These are phyloP conservation scores for Dicyrtomina minuta DNA, from an alignment of 2,888 invertebrate species.

Conservation along the genomic window DNA sequence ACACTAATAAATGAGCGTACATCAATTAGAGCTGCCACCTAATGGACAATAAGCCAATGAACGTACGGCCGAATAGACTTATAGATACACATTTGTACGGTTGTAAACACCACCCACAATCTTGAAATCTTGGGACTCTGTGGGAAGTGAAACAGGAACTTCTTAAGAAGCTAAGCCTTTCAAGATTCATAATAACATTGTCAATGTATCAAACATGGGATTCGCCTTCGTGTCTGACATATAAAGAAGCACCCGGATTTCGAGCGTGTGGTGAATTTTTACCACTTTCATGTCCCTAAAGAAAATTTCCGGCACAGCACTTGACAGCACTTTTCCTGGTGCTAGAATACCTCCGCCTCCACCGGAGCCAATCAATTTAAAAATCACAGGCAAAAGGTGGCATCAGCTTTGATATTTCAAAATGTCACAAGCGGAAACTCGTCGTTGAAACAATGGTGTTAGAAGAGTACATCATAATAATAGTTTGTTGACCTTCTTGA, in stretches of 20 bases:
- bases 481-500: constrained; percentile 43
- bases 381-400: constrained; percentile 45
- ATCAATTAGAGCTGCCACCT: no score
- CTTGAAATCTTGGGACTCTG: constrained; percentile 41
- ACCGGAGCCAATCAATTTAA: constrained; percentile 47
- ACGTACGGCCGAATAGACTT: no score
- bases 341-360: constrained; percentile 40
- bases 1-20: no score
- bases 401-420: constrained; percentile 30
- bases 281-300: no score
- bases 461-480: constrained; percentile 44
- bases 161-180: constrained; percentile 47
- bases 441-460: constrained; percentile 41
- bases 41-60: no score
- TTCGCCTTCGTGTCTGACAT: constrained; percentile 53
- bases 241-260: constrained; percentile 51
- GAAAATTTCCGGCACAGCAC: no score
- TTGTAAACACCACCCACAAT: constrained; percentile 25
- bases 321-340: no score
- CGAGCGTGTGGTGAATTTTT: constrained; percentile 50
- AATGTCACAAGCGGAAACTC: constrained; percentile 15
- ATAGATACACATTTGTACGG: no score
- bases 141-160: constrained; percentile 40
- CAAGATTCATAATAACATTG: constrained; percentile 49
- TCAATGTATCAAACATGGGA: constrained; percentile 40